Base-by-base conservation (phyloP, 2,888 invertebrate genomes). In the Nemapogon koenigi region DNA sequence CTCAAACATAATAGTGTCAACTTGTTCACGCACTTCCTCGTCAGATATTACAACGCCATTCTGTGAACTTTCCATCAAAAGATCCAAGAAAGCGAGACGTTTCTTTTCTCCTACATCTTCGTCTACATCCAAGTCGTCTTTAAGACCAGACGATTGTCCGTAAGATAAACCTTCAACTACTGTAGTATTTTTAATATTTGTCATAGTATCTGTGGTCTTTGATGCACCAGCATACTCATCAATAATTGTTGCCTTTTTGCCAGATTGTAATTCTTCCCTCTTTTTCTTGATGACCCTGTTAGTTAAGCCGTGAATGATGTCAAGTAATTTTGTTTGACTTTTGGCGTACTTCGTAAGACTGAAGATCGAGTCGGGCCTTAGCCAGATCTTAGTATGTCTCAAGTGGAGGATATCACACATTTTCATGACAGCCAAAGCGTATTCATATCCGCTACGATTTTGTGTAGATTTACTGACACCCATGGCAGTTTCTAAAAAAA, bases 371-470 rank as follows among this genome's bases (percentile, higher is more conserved):
- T 92, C 90, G 7, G 89, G 88, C 54, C 90, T 82, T 39, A 91
- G 70, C 85, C 91, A 90, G 37, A 90, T 66, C 63, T 88, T 89
- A 18, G 90, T 89, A 51, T 91, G 91, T 49, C 92, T 86, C 43
- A 90, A 68, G 54, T 92, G 91, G 0, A 92, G 82, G 49, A 92
- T 91, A 51, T 91, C 90, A 52, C 90, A 91, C 90, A 92, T 90
- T 57, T 91, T 90, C 91, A 91, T 91, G 3, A 92, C 91, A 44
- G 91, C 91, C 85, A 90, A 86, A 1, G 91, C 91, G 51, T 91
- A 92, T 64, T 91, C 91, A 52, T 86, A 89, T 26, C 91, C 90
- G 45, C 89, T 90, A 57, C 86, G 85, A 48, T 88, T 89, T 65
- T 91, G 91, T 1, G 91, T 90, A 45, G 82, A 84, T 60, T 90